Conservation (phyloP, 2,113 vertebrate genomes). For the Odobenus rosmarus region DNA sequence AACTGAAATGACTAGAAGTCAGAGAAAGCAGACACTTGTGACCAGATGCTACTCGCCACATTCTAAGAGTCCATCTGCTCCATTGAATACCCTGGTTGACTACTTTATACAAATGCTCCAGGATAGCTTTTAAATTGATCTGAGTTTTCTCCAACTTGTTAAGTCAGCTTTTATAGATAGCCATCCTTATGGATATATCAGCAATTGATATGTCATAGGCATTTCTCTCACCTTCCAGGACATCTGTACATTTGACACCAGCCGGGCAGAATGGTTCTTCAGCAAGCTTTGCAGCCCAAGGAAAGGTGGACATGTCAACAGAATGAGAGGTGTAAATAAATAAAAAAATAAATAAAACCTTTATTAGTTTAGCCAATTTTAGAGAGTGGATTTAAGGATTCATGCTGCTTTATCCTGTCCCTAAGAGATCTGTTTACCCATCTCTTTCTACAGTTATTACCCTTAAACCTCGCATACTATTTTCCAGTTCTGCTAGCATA, state of each 20-base stretch:
- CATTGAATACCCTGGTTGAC: conserved; percentile 35
- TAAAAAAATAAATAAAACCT: neutral
- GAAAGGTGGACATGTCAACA: neutral
- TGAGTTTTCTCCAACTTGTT: conserved; percentile 52
- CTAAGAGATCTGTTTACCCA: neutral
- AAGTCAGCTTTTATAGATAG: conserved; percentile 50
- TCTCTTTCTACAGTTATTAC: neutral
- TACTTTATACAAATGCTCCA: conserved; percentile 59
- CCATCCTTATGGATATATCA: neutral
- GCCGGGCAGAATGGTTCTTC: neutral
- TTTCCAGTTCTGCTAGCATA: neutral
- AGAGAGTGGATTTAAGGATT: neutral
- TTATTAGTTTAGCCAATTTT: neutral
- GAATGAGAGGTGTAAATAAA: neutral
- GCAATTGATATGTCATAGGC: neutral
- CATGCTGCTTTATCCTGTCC: neutral
- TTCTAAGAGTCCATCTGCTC: conserved; percentile 72
- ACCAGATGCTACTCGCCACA: conserved; percentile 64
- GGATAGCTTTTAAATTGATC: conserved; percentile 52
- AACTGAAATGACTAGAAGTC: conserved; percentile 69
- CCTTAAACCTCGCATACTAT: neutral
- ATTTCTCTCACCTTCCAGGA: conserved; percentile 1
- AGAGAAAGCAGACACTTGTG: conserved; percentile 53
- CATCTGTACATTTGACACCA: neutral
- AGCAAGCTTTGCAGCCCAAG: neutral